These are phyloP conservation scores for Rhynchonycteris naso DNA, from an alignment of 2,797 vertebrate species.

Conservation along the genomic window DNA sequence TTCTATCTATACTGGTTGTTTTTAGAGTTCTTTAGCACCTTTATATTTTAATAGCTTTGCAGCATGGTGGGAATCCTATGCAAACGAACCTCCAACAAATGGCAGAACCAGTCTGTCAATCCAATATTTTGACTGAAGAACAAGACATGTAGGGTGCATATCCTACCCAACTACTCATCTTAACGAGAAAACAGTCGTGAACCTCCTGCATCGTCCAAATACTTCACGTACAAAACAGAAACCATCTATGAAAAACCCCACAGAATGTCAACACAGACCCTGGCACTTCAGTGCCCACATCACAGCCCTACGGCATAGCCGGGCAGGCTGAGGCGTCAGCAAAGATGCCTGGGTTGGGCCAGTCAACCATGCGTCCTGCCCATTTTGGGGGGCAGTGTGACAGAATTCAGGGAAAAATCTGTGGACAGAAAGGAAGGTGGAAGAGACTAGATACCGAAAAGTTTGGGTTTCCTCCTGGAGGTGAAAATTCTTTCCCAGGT, in stretches of 20 bases:
- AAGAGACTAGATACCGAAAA: not conserved
- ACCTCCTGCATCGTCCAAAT: not conserved
- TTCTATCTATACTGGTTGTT: accelerated
- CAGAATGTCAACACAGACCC: accelerated
- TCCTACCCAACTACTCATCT: no score
- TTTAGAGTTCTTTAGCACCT: not conserved
- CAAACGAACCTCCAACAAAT: not conserved
- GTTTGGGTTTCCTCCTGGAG: not conserved
- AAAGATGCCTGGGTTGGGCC: not conserved
- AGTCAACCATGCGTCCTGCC: accelerated
- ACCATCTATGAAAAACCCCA: accelerated
- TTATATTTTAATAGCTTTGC: not conserved
- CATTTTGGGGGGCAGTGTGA: no score
- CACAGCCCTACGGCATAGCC: not conserved
- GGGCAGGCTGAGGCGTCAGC: accelerated
- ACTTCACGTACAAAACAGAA: not conserved
- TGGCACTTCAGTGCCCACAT: accelerated
- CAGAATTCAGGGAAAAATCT: not conserved
- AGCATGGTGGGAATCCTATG: not conserved
- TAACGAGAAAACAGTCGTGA: not conserved
- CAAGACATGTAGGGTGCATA: not conserved
- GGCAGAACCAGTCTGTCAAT: not conserved
- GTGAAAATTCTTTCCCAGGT: not conserved
- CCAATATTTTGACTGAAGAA: not conserved
- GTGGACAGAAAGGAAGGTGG: not conserved